Evolutionary conservation across 2,888 invertebrate genomes (phyloP).

Genomic region (Drosophila rubida): DNA sequence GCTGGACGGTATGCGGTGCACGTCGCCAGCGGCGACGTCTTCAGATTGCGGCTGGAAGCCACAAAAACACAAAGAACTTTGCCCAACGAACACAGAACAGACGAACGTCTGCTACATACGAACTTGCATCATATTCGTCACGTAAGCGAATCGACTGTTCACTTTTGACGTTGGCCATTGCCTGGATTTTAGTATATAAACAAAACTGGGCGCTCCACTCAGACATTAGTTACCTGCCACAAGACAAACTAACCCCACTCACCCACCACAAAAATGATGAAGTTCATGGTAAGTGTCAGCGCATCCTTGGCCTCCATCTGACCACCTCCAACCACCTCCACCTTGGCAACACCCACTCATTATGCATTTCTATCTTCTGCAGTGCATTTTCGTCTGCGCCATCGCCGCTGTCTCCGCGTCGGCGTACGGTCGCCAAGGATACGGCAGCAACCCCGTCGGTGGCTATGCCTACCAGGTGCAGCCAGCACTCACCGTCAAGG

Average conservation of each 20-base stretch:
- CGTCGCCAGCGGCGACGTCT: slow-evolving; percentile 64
- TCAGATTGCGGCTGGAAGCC: slow-evolving; percentile 57
- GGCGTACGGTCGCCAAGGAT: slow-evolving; percentile 42
- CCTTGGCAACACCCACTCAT: slow-evolving; percentile 17
- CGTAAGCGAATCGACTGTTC: slow-evolving; percentile 54
- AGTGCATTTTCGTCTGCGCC: slow-evolving; percentile 70
- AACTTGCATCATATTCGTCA: slow-evolving; percentile 71
- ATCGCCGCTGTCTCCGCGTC: slow-evolving; percentile 61
- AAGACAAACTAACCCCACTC: slow-evolving; percentile 56
- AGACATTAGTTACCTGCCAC: slow-evolving; percentile 67
- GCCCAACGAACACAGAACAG: slow-evolving; percentile 20
- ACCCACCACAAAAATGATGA: slow-evolving; percentile 61
- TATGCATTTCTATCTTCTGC: slow-evolving; percentile 1
- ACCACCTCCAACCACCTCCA: neutral
- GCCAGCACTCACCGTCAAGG: slow-evolving; percentile 66
- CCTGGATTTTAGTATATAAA: slow-evolving; percentile 74
- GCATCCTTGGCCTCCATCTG: slow-evolving; percentile 17
- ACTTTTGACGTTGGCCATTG: slow-evolving; percentile 19
- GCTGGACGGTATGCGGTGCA: slow-evolving; percentile 35
- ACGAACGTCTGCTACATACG: slow-evolving; percentile 55
- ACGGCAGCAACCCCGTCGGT: slow-evolving; percentile 53
- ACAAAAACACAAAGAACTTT: slow-evolving; percentile 43
- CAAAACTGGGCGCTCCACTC: slow-evolving; percentile 47
- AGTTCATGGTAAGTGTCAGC: slow-evolving; percentile 68
- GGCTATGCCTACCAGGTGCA: slow-evolving; percentile 70